Evolutionary conservation across 92 coral and sea anemone genomes (phyloP), one percentile per base, ranked within the genome.

Genomic region (Metridium senile): DNA sequence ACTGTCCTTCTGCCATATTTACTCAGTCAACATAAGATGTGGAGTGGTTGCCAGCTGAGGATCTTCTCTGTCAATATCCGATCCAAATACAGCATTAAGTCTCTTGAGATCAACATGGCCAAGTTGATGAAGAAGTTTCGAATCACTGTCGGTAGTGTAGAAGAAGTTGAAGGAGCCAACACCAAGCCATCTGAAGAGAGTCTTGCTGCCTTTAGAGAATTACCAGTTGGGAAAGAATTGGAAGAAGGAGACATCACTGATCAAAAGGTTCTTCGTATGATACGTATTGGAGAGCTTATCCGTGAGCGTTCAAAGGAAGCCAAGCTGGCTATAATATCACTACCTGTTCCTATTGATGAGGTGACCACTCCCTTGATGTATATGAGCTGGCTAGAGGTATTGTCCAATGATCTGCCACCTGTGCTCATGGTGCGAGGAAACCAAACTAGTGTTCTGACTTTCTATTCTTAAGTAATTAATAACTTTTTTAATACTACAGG

Each of bases 301-400:
- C 84, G 93, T 30, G 72, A 87, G 32, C 83, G 89, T 76, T 84
- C 97, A 29, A 79, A 83, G 43, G 87, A 96, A 19, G 90, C 99
- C 33, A 87, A 87, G 72, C 86, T 96, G 58, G 88, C 92, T 9
- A 93, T 96, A 51, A 85, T 96, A 68, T 92, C 97, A 21, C 90
- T 96, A 65, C 99, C 99, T 57, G 89, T 96, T 25, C 97, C 99
- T 29, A 84, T 90, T n/a, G 92, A 84, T 54, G 99, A 86, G 7
- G 97, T 92, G 62, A 91, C 97, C 21, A 79, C 94, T 33, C 94
- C 92, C 10, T 35, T 82, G 81, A 85, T 96, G 96, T 96, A 96
- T 82, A 92, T 96, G 99, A 96, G 99, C 74, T 92, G 97, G 99
- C 87, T 96, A 61, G 99, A 96, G 76, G 89, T 89, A 71, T 30